Evolutionary conservation across 1,140 invertebrate genomes (phyloP), one percentile per base, ranked within the genome.

Genomic region (Chironomus tepperi): DNA sequence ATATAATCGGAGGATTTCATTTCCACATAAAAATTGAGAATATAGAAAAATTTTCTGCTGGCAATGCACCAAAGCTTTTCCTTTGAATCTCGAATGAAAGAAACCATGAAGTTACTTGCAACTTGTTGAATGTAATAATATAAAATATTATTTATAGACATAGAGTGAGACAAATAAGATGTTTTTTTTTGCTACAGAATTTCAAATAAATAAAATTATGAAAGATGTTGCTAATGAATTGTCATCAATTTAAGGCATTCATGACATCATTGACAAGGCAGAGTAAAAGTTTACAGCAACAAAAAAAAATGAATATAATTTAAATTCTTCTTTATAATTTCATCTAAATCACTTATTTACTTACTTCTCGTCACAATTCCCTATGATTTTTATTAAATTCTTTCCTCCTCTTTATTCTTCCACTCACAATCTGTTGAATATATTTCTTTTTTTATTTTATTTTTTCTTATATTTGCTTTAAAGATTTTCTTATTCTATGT

Each of bases 401-500:
- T 47, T 47, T 47, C 43, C 15, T 10, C 15, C 43, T 47, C 8
- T 47, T 47, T 15, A 10, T 15, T 57, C n/a, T 57, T 57, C 12
- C n/a, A 57, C 5, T 57, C 47, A 57, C 47, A 57, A 57, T 57
- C 47, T 57, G 47, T 57, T 57, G 47, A 57, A 57, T 57, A n/a
- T 57, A 57, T 34, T 2, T 34, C 7, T 57, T n/a, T 57, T 15
- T 57, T 5, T 57, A 12, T 47, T 57, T 57, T 57, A 5, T 57
- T n/a, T 15, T 12, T 15, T 1, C 47, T n/a, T 57, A 57, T 57
- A 57, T 57, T 57, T 57, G 47, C 47, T 57, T 57, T 57, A 57
- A 57, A 12, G 47, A 57, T 57, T 57, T n/a, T 57, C 47, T 57
- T 57, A 57, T 57, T 57, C 47, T 57, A 15, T 57, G 47, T 57